Evolutionary conservation across 2,888 invertebrate species (phyloP), one percentile per base, ranked within the genome.

Genomic region (Thecocarcelia acutangulata): DNA sequence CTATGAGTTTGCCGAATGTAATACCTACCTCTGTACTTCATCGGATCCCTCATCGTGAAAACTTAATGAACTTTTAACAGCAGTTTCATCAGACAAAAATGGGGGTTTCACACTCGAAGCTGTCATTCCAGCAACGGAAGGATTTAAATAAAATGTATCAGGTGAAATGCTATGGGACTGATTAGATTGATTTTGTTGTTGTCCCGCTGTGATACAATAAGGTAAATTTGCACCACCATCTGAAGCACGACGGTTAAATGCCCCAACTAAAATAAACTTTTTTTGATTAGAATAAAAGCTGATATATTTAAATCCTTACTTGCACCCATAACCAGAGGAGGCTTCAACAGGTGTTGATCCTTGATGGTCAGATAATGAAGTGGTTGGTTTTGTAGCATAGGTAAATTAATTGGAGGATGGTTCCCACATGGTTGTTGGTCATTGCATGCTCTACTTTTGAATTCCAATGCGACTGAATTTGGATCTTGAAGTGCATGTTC

Each of bases 211-310:
- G 87, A 87, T 93, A 87, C 93, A 94, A 87, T 92, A 96, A n/a
- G 78, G 84, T 84, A 98, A 93, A 92, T 98, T 97, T 70, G 98
- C 97, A 74, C 98, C 98, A 85, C 98, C 98, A 92, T 98, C 98
- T 48, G 98, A 98, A 66, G 98, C 98, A 85, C 98, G 94, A 48
- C 98, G 93, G 6, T 97, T 97, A 91, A 97, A 96, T 63, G 95
- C 94, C 52, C 96, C 95, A 85, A 74, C 82, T 82, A 19, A 66
- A 80, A 37, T 2, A 40, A 58, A 19, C 33, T 56, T 19, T 63
- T 37, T 24, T 24, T 46, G 33, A 19, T 37, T 52, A 15, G 11
- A 8, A 6, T 1, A 1, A 42, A 17, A 4, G 11, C 40, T 19
- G 4, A n/a, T 6, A 24, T 15, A 21, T 5, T 33, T 33, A 9